phyloP scores from a whole-genome alignment of 1,140 invertebrate genomes.

The Telenomus remus region DNA sequence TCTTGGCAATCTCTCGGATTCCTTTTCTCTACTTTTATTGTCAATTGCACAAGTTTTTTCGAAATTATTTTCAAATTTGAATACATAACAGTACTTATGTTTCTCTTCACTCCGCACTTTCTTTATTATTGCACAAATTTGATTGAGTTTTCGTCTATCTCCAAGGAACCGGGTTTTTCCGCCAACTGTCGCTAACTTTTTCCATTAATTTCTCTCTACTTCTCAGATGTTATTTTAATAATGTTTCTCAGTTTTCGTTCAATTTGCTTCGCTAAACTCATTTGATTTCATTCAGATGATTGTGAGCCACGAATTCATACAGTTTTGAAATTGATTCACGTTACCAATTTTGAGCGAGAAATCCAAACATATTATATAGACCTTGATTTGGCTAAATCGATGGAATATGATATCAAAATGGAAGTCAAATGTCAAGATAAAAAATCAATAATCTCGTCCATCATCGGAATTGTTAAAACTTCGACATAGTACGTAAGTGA shows the following conservation, averaged over 20 bases:
- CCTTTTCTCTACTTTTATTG: conserved; percentile 7
- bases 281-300: neutral
- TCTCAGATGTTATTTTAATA: conserved; percentile 37
- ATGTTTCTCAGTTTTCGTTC: conserved; percentile 39
- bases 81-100: conserved; percentile 5
- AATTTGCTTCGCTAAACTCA: conserved; percentile 29
- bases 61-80: conserved; percentile 37
- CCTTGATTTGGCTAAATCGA: too few species aligned
- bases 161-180: conserved; percentile 21
- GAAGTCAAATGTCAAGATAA: neutral
- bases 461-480: conserved; percentile 15
- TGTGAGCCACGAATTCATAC: too few species aligned
- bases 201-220: conserved; percentile 47
- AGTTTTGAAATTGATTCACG: too few species aligned
- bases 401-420: too few species aligned
- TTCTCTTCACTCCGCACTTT: conserved; percentile 16
- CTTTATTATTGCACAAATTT: conserved; percentile 28
- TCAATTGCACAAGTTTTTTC: conserved; percentile 15
- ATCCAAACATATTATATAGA: too few species aligned
- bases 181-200: conserved; percentile 28
- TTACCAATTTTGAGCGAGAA: too few species aligned
- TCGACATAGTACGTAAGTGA: conserved; percentile 31
- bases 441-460: conserved; percentile 20
- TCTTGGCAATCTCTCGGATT: conserved; percentile 6
- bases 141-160: conserved; percentile 18